phyloP scores from a whole-genome alignment of 2,113 vertebrate species.

The Peromyscus californicus region DNA sequence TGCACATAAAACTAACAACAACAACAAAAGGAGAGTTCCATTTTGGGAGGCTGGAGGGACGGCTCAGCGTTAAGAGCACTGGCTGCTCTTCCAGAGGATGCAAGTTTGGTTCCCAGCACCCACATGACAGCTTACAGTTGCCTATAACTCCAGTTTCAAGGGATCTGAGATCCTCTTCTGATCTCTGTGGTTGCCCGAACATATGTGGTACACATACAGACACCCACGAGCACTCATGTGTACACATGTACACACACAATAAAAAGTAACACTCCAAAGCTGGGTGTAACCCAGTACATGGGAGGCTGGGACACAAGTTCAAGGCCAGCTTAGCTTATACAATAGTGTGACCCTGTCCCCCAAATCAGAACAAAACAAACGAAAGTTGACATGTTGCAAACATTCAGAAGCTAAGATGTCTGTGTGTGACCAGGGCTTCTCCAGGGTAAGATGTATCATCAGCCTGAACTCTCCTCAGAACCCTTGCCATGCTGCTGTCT shows the following conservation, averaged over 20 bases:
- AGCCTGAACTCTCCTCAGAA: not conserved
- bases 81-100: no score
- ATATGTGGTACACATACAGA: not conserved
- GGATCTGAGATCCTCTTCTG: no score
- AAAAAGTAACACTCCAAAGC: not conserved
- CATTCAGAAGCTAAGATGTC: not conserved
- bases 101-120: no score
- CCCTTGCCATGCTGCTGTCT: not conserved
- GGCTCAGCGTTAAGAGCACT: not conserved
- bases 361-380: not conserved
- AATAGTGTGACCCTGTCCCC: not conserved
- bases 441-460: not conserved
- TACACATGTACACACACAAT: not conserved
- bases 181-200: not conserved
- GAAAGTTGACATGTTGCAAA: constrained; percentile 3
- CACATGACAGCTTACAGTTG: no score
- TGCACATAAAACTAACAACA: no score
- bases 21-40: not conserved
- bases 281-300: not conserved
- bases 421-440: not conserved
- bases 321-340: not conserved
- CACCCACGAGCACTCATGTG: not conserved
- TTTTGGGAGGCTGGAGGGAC: not conserved
- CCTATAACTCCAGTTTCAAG: no score
- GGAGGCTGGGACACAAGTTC: not conserved